These are phyloP conservation scores for Rhinolophus sinicus DNA, from an alignment of 2,113 vertebrate species.

Conservation along the genomic window DNA sequence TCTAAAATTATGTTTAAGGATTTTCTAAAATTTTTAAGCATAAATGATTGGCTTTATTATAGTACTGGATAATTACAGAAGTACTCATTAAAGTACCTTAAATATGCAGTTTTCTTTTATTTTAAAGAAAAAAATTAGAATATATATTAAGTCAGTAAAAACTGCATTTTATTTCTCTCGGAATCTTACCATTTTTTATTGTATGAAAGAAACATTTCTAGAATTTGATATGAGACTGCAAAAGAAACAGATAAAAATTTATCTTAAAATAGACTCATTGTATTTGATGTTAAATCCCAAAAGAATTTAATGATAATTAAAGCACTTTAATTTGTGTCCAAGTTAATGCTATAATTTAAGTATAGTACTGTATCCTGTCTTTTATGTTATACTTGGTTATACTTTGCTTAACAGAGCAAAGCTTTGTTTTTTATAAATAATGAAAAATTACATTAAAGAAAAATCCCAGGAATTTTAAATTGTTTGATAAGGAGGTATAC, in stretches of 20 bases:
- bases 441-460: not conserved
- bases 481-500: not conserved
- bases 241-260: constrained; percentile 13
- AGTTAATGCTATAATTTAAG: constrained; percentile 13
- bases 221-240: not conserved
- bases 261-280: not conserved
- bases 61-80: not conserved
- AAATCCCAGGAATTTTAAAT: not conserved
- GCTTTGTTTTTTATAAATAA: not conserved
- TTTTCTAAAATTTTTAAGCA: not conserved
- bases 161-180: not conserved
- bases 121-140: not conserved
- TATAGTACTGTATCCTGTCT: not conserved
- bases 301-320: not conserved
- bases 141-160: not conserved
- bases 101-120: not conserved
- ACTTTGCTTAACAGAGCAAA: constrained; percentile 12
- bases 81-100: not conserved
- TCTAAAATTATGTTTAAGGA: constrained; percentile 5
- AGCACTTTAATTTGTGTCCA: constrained; percentile 3
- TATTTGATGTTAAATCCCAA: constrained; percentile 36
- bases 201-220: not conserved
- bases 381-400: constrained; percentile 17
- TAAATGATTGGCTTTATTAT: constrained; percentile 11
- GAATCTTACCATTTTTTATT: not conserved